Evolutionary conservation across 2,797 vertebrate species (phyloP).

Genomic region (Poecilia gillii): DNA sequence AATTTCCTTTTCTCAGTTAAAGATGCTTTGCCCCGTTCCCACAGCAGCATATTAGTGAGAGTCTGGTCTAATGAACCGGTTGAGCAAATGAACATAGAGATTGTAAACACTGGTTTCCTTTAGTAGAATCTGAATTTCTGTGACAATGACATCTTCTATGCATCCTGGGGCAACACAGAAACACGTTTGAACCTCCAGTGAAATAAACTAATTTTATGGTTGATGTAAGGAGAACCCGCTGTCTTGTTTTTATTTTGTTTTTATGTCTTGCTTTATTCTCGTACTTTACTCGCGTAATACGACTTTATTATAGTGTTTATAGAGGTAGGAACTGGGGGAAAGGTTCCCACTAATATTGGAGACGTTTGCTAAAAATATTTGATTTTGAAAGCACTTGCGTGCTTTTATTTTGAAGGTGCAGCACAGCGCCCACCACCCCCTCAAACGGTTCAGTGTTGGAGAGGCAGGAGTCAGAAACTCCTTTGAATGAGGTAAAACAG

Average conservation of each 20-base stretch:
- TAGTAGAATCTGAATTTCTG: conserved; percentile 61
- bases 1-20: conserved; percentile 34
- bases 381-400: too few relatives aligned
- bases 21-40: conserved; percentile 54
- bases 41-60: conserved; percentile 58
- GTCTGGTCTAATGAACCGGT: conserved; percentile 27
- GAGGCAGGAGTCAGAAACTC: too few relatives aligned
- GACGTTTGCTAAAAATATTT: too few relatives aligned
- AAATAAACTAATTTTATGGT: conserved; percentile 77
- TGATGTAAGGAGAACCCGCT: conserved; percentile 58
- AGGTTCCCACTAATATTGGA: too few relatives aligned
- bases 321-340: too few relatives aligned
- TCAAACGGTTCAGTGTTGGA: too few relatives aligned
- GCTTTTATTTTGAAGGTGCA: too few relatives aligned
- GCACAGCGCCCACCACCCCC: too few relatives aligned
- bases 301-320: too few relatives aligned
- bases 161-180: conserved; percentile 70
- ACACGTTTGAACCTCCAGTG: conserved; percentile 76
- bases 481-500: too few relatives aligned
- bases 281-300: too few relatives aligned
- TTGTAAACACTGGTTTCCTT: conserved; percentile 69
- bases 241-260: conserved; percentile 35
- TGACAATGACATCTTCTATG: conserved; percentile 76
- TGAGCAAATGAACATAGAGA: conserved; percentile 45
- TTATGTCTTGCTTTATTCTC: too few relatives aligned